Evolutionary conservation across 2,797 vertebrate genomes (phyloP).

Genomic region (Cynopterus sphinx): DNA sequence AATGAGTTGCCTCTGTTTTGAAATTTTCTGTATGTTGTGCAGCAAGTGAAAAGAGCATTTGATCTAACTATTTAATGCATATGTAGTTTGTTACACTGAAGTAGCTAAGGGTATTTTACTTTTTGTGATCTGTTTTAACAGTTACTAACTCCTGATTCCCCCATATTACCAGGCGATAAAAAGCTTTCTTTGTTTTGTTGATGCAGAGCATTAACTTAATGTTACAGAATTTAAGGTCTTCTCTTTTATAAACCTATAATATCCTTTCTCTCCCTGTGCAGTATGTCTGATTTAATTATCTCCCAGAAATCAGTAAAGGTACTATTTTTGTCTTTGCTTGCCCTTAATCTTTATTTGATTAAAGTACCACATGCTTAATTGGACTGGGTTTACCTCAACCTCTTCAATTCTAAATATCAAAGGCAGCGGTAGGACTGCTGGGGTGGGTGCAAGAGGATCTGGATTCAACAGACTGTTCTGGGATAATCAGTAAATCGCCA

Average conservation of each 20-base stretch:
- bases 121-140: slow-evolving; percentile 17
- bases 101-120: not conserved
- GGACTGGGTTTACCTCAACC: slow-evolving; percentile 57
- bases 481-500: slow-evolving; percentile 8
- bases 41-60: slow-evolving; percentile 23
- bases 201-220: slow-evolving; percentile 58
- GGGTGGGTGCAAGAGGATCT: slow-evolving; percentile 17
- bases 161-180: not conserved
- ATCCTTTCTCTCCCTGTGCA: slow-evolving; percentile 45
- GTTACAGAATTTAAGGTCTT: slow-evolving; percentile 58
- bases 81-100: not conserved
- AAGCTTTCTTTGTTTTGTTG: slow-evolving; percentile 28
- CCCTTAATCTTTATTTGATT: slow-evolving; percentile 78
- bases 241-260: slow-evolving; percentile 59
- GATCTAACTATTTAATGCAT: not conserved
- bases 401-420: slow-evolving; percentile 66
- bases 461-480: not conserved
- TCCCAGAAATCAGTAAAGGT: slow-evolving; percentile 67
- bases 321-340: slow-evolving; percentile 65
- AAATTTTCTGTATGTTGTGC: slow-evolving; percentile 5
- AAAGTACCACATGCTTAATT: slow-evolving; percentile 70
- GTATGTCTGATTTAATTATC: slow-evolving; percentile 73
- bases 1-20: not conserved
- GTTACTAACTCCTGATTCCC: not conserved
- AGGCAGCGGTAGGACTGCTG: not conserved